Evolutionary conservation across 2,113 vertebrate species (phyloP), one percentile per base, ranked within the genome.

Genomic region (Progne subis): DNA sequence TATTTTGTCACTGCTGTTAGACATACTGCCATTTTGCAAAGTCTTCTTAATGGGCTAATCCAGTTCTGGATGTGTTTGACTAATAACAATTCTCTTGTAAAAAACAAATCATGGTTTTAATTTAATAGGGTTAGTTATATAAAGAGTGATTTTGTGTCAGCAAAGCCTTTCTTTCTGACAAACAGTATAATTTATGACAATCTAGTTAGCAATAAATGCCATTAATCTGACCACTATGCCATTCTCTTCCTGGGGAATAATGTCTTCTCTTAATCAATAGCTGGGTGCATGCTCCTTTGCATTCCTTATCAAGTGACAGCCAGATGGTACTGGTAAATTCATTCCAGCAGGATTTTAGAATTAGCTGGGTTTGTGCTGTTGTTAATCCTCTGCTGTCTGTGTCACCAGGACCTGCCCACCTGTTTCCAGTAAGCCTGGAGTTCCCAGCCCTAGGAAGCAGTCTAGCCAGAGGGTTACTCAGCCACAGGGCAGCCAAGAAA

Each of bases 251-350:
- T 39, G 90, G 72, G 84, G 57, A 88, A 50, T 93, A 87, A 57
- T 67, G 49, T 80, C 81, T 69, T 37, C 57, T 94, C 90, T 90
- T 97, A 94, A 97, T 97, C 93, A 96, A 86, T 75, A 78, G 90
- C 68, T 52, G 94, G 68, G 86, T 96, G 91, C 91, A 50, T 91
- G 84, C 64, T 74, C 71, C 69, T 93, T 92, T 93, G 91, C 96
- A 92, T 96, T 96, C 90, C 90, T 98, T 96, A 97, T 94, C 97
- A 95, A 93, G 82, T 90, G 96, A 91, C 95, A 95, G 96, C 96
- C 98, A 98, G 98, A 98, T 99, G 98, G 98, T 90, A 56, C 94
- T 90, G 72, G 95, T 93, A 92, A 92, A 96, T 95, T 92, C 82
- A 91, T 97, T 96, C 94, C 96, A 88, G 91, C 81, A 92, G 96